Evolutionary conservation across 2,797 vertebrate genomes (phyloP).

Genomic region (Phyllotis vaccarum): DNA sequence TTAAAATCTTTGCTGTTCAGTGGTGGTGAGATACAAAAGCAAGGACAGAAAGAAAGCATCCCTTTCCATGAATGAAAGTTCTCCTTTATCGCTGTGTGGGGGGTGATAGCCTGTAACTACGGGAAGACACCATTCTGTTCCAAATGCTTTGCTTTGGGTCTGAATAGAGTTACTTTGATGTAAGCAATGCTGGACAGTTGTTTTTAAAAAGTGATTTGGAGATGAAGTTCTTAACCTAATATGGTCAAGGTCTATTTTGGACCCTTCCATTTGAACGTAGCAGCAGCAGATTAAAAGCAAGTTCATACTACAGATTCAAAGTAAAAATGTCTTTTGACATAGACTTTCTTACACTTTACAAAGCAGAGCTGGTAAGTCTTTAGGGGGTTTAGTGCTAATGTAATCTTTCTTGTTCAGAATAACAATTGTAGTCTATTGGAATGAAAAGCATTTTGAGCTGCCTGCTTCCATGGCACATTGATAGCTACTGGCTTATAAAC

Average conservation of each 20-base stretch:
- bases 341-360: constrained; percentile 45
- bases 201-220: constrained; percentile 72
- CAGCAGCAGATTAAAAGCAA: constrained; percentile 58
- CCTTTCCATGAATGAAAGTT: neutral
- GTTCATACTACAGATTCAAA: constrained; percentile 56
- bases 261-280: constrained; percentile 64
- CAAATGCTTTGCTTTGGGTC: constrained; percentile 35
- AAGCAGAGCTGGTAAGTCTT: constrained; percentile 57
- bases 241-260: constrained; percentile 75
- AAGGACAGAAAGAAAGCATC: neutral
- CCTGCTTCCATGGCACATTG: constrained; percentile 69
- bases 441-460: neutral
- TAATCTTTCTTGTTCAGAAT: constrained; percentile 2
- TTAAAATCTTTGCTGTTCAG: neutral
- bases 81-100: neutral
- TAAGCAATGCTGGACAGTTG: constrained; percentile 59
- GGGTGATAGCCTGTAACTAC: constrained; percentile 1
- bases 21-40: neutral
- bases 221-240: constrained; percentile 77
- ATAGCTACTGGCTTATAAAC: constrained; percentile 62
- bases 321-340: constrained; percentile 56
- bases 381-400: constrained; percentile 19
- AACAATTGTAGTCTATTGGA: neutral
- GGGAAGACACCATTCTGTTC: constrained; percentile 43
- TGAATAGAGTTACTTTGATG: constrained; percentile 55